phyloP scores from a whole-genome alignment of 2,888 invertebrate genomes.

The Paralinhomoeus sp. region DNA sequence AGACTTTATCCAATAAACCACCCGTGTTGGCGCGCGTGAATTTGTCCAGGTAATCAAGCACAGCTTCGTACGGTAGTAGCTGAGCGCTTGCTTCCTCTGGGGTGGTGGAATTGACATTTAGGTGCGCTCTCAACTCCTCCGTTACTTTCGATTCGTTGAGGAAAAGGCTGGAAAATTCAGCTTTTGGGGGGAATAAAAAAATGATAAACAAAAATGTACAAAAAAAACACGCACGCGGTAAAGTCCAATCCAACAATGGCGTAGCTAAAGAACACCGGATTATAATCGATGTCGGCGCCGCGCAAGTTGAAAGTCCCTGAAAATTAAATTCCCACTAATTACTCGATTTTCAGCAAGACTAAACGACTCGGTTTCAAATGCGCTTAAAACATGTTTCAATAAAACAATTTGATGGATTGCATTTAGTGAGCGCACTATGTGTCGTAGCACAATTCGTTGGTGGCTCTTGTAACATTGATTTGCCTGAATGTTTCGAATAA shows the following conservation, averaged over 20 bases:
- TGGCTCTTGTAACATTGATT: no score
- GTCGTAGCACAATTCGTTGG: no score
- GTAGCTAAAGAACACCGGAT: conserved; percentile 43
- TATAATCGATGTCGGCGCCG: conserved; percentile 64
- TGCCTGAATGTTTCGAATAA: no score
- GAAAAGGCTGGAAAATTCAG: conserved; percentile 37
- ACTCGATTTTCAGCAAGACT: no score
- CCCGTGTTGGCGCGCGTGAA: not conserved
- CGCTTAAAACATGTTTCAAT: no score
- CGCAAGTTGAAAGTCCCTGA: conserved; percentile 34
- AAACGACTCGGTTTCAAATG: no score
- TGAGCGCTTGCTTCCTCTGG: conserved; percentile 32
- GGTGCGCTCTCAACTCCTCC: conserved; percentile 36
- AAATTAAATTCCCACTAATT: no score
- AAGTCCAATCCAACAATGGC: conserved; percentile 15
- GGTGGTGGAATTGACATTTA: no score
- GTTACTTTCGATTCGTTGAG: conserved; percentile 38
- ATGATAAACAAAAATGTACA: no score
- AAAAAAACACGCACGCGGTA: conserved; percentile 2
- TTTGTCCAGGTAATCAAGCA: conserved; percentile 33
- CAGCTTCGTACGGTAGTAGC: conserved; percentile 36
- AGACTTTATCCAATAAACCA: not conserved
- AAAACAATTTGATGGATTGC: no score
- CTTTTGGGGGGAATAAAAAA: no score
- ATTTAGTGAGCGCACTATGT: no score